A percentile compares a stretch with the other conserved stretches of the same genome.
Conservation (phyloP, 2,797 vertebrate species). For the Selene dorsalis region DNA sequence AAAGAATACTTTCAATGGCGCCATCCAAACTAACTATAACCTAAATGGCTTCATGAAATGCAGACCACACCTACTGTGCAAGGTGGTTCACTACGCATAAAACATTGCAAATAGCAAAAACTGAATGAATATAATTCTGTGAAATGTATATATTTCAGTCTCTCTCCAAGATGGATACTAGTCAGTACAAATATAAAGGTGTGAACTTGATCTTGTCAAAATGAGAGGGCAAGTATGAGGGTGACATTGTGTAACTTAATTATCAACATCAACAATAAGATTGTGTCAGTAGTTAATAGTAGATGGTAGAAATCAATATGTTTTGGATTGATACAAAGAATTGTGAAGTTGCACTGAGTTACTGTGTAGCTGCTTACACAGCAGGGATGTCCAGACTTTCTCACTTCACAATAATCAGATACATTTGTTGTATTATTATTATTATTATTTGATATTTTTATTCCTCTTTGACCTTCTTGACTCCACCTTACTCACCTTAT, state of each 20-base stretch:
- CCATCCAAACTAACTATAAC: slow-evolving; percentile 33
- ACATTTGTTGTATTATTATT: too few species aligned
- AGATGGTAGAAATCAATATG: neutral
- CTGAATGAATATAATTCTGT: neutral
- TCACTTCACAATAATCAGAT: slow-evolving; percentile 12
- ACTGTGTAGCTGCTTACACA: neutral
- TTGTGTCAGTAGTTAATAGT: neutral
- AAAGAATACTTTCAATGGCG: slow-evolving; percentile 51
- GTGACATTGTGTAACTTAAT: neutral
- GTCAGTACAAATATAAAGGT: neutral
- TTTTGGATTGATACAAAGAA: neutral
- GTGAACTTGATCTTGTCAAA: neutral
- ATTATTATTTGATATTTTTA: neutral
- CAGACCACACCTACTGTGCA: slow-evolving; percentile 16
- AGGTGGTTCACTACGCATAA: slow-evolving; percentile 2
- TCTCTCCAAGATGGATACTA: neutral
- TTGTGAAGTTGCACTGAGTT: neutral
- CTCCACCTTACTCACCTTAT: neutral
- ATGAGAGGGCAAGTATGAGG: neutral
- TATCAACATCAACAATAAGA: neutral
- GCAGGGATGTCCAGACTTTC: neutral
- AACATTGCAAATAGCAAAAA: neutral
- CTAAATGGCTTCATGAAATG: slow-evolving; percentile 41
- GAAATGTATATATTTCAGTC: neutral
- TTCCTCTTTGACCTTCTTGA: neutral